A percentile compares a stretch with the other conserved stretches of the same genome.
Evolutionary conservation across 2,888 invertebrate genomes (phyloP).

Genomic region (Lithophane ornitopus): DNA sequence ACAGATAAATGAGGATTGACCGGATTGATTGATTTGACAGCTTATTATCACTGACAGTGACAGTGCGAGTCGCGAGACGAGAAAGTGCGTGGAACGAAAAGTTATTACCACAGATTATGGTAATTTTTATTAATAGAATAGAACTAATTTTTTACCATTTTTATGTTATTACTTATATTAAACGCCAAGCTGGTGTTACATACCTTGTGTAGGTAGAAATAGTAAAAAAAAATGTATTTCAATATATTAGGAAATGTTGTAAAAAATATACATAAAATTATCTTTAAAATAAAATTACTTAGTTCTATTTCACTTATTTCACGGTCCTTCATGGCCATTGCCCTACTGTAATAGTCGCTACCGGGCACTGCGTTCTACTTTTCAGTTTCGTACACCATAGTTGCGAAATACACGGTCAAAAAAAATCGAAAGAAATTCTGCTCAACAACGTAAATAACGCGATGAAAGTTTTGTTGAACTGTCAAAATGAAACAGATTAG

Average conservation of each 20-base stretch:
- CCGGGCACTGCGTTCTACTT: conserved; percentile 19
- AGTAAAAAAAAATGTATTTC: background rate
- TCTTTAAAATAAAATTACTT: background rate
- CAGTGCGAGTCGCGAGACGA: too few species aligned
- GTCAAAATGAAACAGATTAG: too few species aligned
- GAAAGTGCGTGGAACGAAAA: conserved; percentile 1
- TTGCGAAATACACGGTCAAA: too few species aligned
- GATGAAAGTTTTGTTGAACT: too few species aligned
- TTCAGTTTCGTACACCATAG: conserved; percentile 12
- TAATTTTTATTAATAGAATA: too few species aligned
- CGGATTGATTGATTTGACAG: background rate
- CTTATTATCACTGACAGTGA: background rate
- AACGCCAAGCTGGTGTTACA: background rate
- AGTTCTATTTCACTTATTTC: conserved; percentile 10
- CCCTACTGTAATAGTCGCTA: conserved; percentile 9
- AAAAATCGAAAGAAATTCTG: too few species aligned
- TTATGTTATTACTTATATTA: background rate
- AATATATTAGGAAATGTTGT: too few species aligned
- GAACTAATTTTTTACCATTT: background rate
- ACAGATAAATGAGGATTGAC: background rate
- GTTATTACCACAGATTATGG: conserved; percentile 14
- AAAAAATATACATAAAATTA: too few species aligned
- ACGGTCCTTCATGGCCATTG: conserved; percentile 16
- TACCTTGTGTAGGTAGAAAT: background rate
- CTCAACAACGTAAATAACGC: too few species aligned